These are phyloP conservation scores for Teleiodes luculella DNA, from an alignment of 2,888 invertebrate species.

Conservation along the genomic window DNA sequence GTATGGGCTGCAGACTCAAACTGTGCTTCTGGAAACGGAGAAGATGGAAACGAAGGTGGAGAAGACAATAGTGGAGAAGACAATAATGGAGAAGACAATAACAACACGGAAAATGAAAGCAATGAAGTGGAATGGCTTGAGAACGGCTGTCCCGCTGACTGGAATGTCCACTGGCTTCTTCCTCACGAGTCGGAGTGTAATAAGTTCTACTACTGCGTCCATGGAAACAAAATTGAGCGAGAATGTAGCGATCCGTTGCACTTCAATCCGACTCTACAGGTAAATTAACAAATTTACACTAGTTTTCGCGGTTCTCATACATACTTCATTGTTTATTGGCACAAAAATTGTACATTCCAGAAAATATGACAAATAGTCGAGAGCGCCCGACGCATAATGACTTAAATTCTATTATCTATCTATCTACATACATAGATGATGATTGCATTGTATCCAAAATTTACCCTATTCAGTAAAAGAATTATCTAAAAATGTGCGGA, in stretches of 20 bases:
- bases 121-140: conserved; percentile 1
- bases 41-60: neutral
- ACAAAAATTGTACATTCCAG: too few relatives aligned
- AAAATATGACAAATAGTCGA: too few relatives aligned
- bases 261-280: conserved; percentile 47
- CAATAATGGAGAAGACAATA: conserved; percentile 2
- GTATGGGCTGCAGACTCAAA: conserved; percentile 24
- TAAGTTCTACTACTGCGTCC: conserved; percentile 46
- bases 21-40: conserved; percentile 14
- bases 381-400: too few relatives aligned
- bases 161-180: conserved; percentile 29
- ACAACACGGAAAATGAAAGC: neutral
- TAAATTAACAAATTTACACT: conserved; percentile 19
- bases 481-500: too few relatives aligned
- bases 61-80: conserved; percentile 5
- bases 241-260: conserved; percentile 36
- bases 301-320: too few relatives aligned
- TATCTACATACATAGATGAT: too few relatives aligned
- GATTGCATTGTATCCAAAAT: too few relatives aligned
- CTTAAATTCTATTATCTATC: too few relatives aligned
- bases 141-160: conserved; percentile 37
- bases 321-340: too few relatives aligned
- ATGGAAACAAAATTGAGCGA: conserved; percentile 35
- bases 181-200: conserved; percentile 45
- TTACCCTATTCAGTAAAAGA: too few relatives aligned